phyloP scores from a whole-genome alignment of 2,113 vertebrate species.

The Ctenodactylus gundi region DNA sequence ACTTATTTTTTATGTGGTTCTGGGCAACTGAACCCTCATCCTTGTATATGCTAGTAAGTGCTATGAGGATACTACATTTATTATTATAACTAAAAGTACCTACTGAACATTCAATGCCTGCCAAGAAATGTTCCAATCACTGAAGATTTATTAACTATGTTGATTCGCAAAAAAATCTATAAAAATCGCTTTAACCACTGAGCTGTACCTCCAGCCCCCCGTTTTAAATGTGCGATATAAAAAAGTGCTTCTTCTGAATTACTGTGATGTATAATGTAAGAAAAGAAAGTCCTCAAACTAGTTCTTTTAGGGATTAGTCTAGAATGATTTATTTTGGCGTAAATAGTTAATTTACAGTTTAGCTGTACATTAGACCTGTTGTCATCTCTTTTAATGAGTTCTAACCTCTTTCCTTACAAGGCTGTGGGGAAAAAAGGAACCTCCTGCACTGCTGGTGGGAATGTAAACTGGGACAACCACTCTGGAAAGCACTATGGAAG shows the following conservation, averaged over 20 bases:
- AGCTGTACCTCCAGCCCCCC: too few relatives aligned
- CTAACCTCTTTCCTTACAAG: not conserved
- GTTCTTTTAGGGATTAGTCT: not conserved
- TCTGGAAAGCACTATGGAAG: too few relatives aligned
- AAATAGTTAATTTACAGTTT: not conserved
- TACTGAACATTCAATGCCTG: not conserved
- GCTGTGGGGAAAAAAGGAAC: too few relatives aligned
- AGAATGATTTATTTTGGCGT: not conserved
- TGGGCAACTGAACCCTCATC: too few relatives aligned
- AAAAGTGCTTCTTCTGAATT: not conserved
- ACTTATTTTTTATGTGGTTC: too few relatives aligned
- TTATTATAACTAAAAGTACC: constrained; percentile 13
- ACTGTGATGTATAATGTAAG: not conserved
- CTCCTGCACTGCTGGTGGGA: too few relatives aligned
- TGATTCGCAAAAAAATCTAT: not conserved
- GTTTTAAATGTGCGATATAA: too few relatives aligned
- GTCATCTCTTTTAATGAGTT: not conserved
- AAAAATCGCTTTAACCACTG: too few relatives aligned
- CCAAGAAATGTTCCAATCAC: not conserved
- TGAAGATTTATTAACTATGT: not conserved
- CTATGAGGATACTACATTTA: not conserved
- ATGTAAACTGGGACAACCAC: too few relatives aligned
- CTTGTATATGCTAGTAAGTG: too few relatives aligned
- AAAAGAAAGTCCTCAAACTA: not conserved
- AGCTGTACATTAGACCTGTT: not conserved